Base-by-base conservation (phyloP, 2,797 vertebrate species). In the Silurus lanzhouensis region DNA sequence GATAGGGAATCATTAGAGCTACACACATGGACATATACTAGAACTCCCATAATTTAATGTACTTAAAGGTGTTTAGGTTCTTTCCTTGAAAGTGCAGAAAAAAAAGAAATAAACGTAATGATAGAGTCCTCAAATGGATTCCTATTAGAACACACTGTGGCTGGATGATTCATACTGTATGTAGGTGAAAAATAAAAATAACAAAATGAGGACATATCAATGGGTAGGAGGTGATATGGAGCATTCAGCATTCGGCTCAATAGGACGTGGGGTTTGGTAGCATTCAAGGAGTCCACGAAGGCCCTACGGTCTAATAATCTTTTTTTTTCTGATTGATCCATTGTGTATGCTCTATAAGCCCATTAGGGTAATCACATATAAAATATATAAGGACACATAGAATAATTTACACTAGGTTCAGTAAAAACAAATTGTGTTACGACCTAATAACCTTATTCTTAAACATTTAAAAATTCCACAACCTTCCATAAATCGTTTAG, bases 321-420 rank as follows among this genome's bases (percentile, higher is more conserved):
- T 89, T 91, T 91, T 85, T 91, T 91, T 85, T 88, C 87, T 83
- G 91, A 92, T 92, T 91, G 90, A 92, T 92, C 88, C 87, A 71
- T 14, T 64, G 84, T 81, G 84, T 88, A 82, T 88, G 90, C 91
- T 91, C 89, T 92, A 91, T 90, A 88, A 71, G 84, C 91, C 92
- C 92, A 89, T 93, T 91, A 77, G 87, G 88, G 88, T 92, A 92
- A 92, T 91, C 90, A 89, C 83, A 87, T 91, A 82, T 85, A 92
- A 90, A 93, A 93, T 93, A 93, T 90, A 93, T 92, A 92, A 92
- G 87, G 46, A 82, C 71, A 86, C 83, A 88, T 85, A 88, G 86
- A 86, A 90, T 89, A 87, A 87, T 79, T 75, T 66, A 19, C 79
- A 79, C 82, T 88, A 88, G 85, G 76, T 82, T 25, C 83, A 81